phyloP scores from a whole-genome alignment of 2,888 invertebrate genomes.

The Agrochola lychnidis region DNA sequence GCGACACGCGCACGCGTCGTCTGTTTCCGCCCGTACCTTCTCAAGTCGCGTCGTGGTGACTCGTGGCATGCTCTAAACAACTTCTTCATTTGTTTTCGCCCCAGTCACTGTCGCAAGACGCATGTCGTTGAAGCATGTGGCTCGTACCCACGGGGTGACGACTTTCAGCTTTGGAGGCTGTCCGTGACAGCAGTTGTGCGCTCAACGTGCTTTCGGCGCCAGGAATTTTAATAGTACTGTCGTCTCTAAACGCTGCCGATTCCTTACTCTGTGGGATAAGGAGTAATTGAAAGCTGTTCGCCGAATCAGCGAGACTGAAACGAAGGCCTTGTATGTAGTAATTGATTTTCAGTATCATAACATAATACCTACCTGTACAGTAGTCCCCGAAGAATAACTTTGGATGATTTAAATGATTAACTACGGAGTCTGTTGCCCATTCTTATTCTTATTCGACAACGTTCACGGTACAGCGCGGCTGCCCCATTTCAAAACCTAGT shows the following conservation, averaged over 20 bases:
- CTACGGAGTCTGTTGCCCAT: neutral
- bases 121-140: neutral
- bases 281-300: conserved; percentile 54
- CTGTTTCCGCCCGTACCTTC: neutral
- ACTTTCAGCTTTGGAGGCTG: neutral
- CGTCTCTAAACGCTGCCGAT: neutral
- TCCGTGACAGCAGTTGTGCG: neutral
- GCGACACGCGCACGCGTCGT: too few relatives aligned
- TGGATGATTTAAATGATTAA: neutral
- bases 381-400: neutral
- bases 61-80: neutral
- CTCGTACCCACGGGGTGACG: neutral
- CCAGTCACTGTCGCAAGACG: neutral
- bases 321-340: neutral
- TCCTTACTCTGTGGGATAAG: conserved; percentile 13
- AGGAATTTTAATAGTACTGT: neutral
- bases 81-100: neutral
- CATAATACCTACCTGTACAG: neutral
- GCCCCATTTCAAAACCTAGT: too few relatives aligned
- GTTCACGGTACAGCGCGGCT: too few relatives aligned
- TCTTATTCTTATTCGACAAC: neutral
- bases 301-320: neutral
- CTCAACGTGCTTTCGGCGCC: neutral
- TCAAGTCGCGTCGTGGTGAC: neutral
- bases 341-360: conserved; percentile 32